Evolutionary conservation across 2,113 vertebrate species (phyloP).

Genomic region (Sinocyclocheilus anshuiensis): DNA sequence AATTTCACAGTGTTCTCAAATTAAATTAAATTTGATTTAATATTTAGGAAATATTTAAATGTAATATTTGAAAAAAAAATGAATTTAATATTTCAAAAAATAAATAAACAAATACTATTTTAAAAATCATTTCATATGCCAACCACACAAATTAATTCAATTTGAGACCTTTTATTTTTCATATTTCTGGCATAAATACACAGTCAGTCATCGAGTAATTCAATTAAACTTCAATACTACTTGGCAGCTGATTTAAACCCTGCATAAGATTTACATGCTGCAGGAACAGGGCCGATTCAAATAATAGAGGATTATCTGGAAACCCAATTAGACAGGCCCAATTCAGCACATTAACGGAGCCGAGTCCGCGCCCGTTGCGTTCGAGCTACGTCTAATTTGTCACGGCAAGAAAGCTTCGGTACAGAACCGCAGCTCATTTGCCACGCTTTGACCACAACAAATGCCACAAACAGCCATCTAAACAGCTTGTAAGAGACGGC

Average conservation of each 20-base stretch:
- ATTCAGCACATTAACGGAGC: slow-evolving; percentile 44
- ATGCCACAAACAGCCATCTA: slow-evolving; percentile 41
- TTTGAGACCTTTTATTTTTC: not conserved
- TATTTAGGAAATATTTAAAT: no score
- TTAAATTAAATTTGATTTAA: no score
- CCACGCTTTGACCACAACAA: slow-evolving; percentile 44
- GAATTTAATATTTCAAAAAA: no score
- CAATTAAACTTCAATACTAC: slow-evolving; percentile 60
- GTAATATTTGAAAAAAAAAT: no score
- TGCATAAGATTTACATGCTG: slow-evolving; percentile 59
- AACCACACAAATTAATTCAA: not conserved
- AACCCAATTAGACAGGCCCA: slow-evolving; percentile 62
- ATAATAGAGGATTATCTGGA: slow-evolving; percentile 60
- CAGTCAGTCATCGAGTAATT: slow-evolving; percentile 49
- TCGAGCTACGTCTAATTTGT: slow-evolving; percentile 47
- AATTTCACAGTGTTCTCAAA: not conserved
- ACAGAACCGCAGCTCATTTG: slow-evolving; percentile 52
- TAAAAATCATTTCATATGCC: no score
- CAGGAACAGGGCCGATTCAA: slow-evolving; percentile 48
- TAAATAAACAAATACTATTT: no score
- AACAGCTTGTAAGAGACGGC: slow-evolving; percentile 32
- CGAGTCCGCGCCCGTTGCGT: not conserved
- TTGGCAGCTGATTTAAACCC: slow-evolving; percentile 58
- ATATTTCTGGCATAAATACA: not conserved
- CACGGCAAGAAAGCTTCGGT: slow-evolving; percentile 42